These are phyloP conservation scores for Epinotia bilunana DNA, from an alignment of 2,888 invertebrate species.

Conservation along the genomic window DNA sequence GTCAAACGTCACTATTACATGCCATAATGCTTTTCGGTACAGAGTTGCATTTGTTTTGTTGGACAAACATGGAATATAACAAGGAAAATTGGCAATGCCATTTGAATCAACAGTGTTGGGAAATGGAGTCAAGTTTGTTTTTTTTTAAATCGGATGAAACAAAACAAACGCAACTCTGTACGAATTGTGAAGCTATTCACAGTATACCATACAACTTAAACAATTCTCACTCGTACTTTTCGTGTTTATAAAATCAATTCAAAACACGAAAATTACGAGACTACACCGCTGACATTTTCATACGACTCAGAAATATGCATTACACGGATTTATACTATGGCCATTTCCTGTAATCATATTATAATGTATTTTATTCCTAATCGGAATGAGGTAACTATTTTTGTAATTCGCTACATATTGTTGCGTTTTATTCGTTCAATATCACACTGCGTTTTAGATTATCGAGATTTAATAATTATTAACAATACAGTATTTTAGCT, in stretches of 20 bases:
- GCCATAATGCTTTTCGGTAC: too few relatives aligned
- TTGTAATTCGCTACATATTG: constrained; percentile 54
- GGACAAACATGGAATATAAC: too few relatives aligned
- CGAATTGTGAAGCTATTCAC: background rate
- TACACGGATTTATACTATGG: constrained; percentile 41
- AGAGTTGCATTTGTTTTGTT: too few relatives aligned
- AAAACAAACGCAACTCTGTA: too few relatives aligned
- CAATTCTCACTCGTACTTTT: background rate
- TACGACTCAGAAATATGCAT: constrained; percentile 24
- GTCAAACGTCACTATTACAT: background rate
- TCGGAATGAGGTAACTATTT: constrained; percentile 71
- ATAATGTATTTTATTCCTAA: constrained; percentile 54
- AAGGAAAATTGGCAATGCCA: too few relatives aligned
- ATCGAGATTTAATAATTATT: constrained; percentile 16
- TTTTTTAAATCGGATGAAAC: too few relatives aligned
- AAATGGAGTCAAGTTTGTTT: too few relatives aligned
- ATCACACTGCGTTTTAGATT: constrained; percentile 69
- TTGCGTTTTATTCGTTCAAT: constrained; percentile 62
- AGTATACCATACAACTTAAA: background rate
- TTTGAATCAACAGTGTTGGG: too few relatives aligned
- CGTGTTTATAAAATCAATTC: background rate
- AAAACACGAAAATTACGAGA: background rate
- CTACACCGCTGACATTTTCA: background rate
- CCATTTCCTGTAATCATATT: constrained; percentile 47
- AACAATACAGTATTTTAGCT: constrained; percentile 23